Percentiles rank a stretch among this genome's conserved stretches.
Conservation (phyloP, 2,888 invertebrate species). For the Saturnia pavonia region DNA sequence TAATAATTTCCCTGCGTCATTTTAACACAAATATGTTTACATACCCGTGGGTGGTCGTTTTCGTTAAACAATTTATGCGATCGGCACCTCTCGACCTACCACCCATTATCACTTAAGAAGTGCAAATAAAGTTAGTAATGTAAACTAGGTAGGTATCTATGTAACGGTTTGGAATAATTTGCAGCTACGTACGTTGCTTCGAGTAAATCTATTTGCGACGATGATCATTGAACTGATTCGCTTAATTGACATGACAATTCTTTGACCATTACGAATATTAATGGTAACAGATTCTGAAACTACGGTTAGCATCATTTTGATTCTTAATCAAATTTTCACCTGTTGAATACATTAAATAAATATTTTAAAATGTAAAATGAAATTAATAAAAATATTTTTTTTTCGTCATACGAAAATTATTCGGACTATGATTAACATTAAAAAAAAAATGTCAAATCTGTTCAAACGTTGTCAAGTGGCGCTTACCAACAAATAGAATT, state of each 20-base stretch:
- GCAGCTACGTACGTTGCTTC: constrained; percentile 49
- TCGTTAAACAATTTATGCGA: constrained; percentile 70
- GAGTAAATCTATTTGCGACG: constrained; percentile 60
- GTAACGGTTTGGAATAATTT: constrained; percentile 63
- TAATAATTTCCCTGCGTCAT: constrained; percentile 15
- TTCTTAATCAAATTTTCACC: not conserved
- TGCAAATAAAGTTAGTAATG: constrained; percentile 68
- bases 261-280: not conserved
- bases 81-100: constrained; percentile 60
- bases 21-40: constrained; percentile 12
- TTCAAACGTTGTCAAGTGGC: too few relatives aligned
- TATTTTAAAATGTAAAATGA: too few relatives aligned
- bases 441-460: too few relatives aligned
- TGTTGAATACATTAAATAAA: not conserved
- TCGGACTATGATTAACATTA: too few relatives aligned
- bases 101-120: constrained; percentile 38
- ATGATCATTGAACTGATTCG: constrained; percentile 60
- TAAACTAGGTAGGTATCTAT: constrained; percentile 32
- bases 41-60: constrained; percentile 63
- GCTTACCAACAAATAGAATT: too few relatives aligned
- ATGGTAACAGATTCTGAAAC: not conserved
- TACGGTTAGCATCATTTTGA: not conserved
- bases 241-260: constrained; percentile 52
- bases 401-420: too few relatives aligned
- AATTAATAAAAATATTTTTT: too few relatives aligned